These are phyloP conservation scores for Nomada ruficornis DNA, from an alignment of 2,888 invertebrate genomes.

Conservation along the genomic window DNA sequence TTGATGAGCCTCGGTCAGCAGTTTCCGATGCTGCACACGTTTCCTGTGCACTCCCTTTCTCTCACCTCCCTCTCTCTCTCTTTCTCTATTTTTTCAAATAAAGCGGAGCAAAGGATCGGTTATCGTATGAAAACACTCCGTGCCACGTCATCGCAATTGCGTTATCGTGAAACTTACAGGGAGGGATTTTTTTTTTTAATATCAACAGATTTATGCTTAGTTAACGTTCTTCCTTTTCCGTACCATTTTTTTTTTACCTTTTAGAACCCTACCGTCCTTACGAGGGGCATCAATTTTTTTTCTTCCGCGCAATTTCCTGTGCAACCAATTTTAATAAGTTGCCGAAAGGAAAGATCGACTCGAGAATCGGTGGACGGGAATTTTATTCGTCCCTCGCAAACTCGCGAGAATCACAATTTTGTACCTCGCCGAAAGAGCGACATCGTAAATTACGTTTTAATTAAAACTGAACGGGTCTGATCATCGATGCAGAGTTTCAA, in stretches of 20 bases:
- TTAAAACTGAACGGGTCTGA: slow-evolving; percentile 52
- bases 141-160: slow-evolving; percentile 8
- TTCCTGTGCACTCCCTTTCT: too few relatives aligned
- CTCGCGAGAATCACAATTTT: slow-evolving; percentile 3
- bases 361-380: too few relatives aligned
- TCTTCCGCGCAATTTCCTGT: not conserved
- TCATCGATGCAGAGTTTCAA: slow-evolving; percentile 3
- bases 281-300: not conserved
- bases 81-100: not conserved
- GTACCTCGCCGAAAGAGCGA: not conserved
- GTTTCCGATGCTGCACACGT: not conserved
- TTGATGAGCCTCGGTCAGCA: slow-evolving; percentile 5
- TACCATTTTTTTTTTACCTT: not conserved
- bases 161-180: not conserved
- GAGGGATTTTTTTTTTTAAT: not conserved
- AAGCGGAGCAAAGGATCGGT: slow-evolving; percentile 10
- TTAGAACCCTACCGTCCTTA: too few relatives aligned
- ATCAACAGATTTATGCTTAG: not conserved
- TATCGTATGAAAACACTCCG: not conserved
- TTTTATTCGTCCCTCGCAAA: not conserved
- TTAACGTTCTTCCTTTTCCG: not conserved
- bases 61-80: not conserved
- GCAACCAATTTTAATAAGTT: not conserved
- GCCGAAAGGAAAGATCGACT: not conserved
- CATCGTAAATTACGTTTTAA: slow-evolving; percentile 56